Evolutionary conservation across 2,113 vertebrate species (phyloP), one percentile per base, ranked within the genome.

Genomic region (Pterocles gutturalis): DNA sequence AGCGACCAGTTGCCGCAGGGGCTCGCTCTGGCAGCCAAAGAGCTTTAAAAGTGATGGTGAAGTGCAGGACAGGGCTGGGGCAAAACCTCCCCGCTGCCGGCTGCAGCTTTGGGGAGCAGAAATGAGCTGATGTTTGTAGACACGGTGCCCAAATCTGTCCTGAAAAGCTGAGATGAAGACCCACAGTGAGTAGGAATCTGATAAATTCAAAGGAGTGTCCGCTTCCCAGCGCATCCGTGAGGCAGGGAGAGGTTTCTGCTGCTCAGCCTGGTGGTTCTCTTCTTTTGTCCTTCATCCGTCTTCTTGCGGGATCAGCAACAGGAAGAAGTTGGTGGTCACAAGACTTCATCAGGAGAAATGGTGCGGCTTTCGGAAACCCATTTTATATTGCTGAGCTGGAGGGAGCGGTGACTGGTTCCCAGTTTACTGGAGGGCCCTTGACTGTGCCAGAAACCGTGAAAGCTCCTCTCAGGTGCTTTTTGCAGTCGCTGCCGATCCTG

Each of bases 1-100:
- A 22, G 11, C 2, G 5, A 9, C 17, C 13, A 14, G 13, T 28
- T 76, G n/a, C 19, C 1, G 2, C 1, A 0, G 28, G 41, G 17
- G 21, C 28, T 55, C 2, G 2, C 22, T n/a, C n/a, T 48, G 65
- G 28, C 55, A 19, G 48, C 6, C 7, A 31, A 34, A 43, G 34
- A 67, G n/a, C 22, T 71, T 64, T 28, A 14, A 5, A 21, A 38
- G 75, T 8, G 19, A 16, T n/a, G n/a, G 38, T 3, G 22, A 45
- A 46, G 54, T 33, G 11, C 17, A 36, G 75, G 65, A 28, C 36
- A 15, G 31, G 36, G 64, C 54, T 36, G 36, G 13, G 31, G 45
- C 51, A 31, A 51, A 62, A 54, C 21, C 22, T 15, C 33, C 1
- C 2, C 3, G 48, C 38, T 78, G 64, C 46, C 4, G 0, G 45